These are phyloP conservation scores for Triplophysa bombifrons DNA, from an alignment of 2,797 vertebrate genomes.

Conservation along the genomic window DNA sequence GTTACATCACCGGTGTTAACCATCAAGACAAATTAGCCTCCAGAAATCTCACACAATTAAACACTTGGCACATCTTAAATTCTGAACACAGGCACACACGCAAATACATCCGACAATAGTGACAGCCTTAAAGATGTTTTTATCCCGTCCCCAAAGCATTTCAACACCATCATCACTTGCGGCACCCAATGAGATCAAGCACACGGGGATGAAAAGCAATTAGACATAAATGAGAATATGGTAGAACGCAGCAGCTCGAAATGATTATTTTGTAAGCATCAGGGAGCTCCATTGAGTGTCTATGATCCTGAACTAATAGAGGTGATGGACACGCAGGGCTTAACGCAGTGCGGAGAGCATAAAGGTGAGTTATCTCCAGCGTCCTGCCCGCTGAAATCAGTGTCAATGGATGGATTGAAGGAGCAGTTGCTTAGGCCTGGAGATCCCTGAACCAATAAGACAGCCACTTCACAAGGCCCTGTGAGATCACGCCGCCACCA, in stretches of 20 bases:
- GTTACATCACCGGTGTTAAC: not conserved
- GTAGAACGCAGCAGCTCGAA: slow-evolving; percentile 25
- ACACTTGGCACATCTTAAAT: slow-evolving; percentile 17
- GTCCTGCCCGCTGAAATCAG: slow-evolving; percentile 15
- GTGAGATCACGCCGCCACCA: slow-evolving; percentile 4
- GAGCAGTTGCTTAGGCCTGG: slow-evolving; percentile 9
- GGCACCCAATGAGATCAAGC: slow-evolving; percentile 41
- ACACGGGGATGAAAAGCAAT: slow-evolving; percentile 41
- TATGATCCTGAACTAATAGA: slow-evolving; percentile 52
- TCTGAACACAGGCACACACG: not conserved
- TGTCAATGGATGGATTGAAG: slow-evolving; percentile 25
- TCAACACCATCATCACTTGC: slow-evolving; percentile 19
- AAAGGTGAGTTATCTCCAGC: slow-evolving; percentile 26
- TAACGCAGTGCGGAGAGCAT: slow-evolving; percentile 9
- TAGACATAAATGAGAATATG: slow-evolving; percentile 43
- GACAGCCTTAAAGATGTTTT: slow-evolving; percentile 33
- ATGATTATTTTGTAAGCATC: slow-evolving; percentile 43
- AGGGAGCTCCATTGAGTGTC: slow-evolving; percentile 35
- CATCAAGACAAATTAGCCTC: slow-evolving; percentile 23
- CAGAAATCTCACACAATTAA: slow-evolving; percentile 33
- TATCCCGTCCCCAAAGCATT: slow-evolving; percentile 12
- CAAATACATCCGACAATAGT: slow-evolving; percentile 13
- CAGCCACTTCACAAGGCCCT: slow-evolving; percentile 27
- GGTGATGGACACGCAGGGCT: slow-evolving; percentile 31
- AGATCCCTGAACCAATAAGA: slow-evolving; percentile 38